Conservation (phyloP, 1,140 invertebrate genomes). For the Drosophila mayri region DNA sequence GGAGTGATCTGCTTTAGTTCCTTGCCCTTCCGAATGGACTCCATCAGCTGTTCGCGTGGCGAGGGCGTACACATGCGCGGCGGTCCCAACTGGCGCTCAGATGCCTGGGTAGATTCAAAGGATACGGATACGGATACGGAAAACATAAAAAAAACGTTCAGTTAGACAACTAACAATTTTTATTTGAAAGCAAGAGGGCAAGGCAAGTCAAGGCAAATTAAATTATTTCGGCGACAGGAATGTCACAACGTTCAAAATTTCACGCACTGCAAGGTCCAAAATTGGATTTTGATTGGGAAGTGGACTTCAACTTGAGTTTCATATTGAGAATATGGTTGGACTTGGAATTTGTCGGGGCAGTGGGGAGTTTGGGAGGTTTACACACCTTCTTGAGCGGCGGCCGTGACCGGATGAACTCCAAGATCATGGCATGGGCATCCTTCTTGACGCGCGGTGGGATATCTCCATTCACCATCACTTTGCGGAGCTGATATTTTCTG, state of each 20-base stretch:
- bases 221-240: neutral
- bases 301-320: slow-evolving; percentile 25
- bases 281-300: slow-evolving; percentile 23
- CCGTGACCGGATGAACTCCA: slow-evolving; percentile 97
- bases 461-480: slow-evolving; percentile 93
- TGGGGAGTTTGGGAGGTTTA: slow-evolving; percentile 30
- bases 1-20: slow-evolving; percentile 87
- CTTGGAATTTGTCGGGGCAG: slow-evolving; percentile 22
- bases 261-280: slow-evolving; percentile 6
- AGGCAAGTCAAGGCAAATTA: slow-evolving; percentile 10
- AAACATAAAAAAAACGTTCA: neutral
- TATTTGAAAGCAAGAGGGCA: slow-evolving; percentile 20
- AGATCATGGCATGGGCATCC: slow-evolving; percentile 97
- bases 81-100: slow-evolving; percentile 94
- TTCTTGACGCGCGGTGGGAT: slow-evolving; percentile 94
- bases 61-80: slow-evolving; percentile 89
- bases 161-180: slow-evolving; percentile 33
- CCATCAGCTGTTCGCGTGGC: slow-evolving; percentile 93
- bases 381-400: slow-evolving; percentile 96
- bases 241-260: neutral
- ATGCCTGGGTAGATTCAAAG: slow-evolving; percentile 87
- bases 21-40: slow-evolving; percentile 93
- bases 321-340: slow-evolving; percentile 13
- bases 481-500: slow-evolving; percentile 90
- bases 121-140: slow-evolving; percentile 4